A percentile compares a stretch with the other conserved stretches of the same genome.
Evolutionary conservation across 2,888 invertebrate species (phyloP).

Genomic region (Lobophora halterata): DNA sequence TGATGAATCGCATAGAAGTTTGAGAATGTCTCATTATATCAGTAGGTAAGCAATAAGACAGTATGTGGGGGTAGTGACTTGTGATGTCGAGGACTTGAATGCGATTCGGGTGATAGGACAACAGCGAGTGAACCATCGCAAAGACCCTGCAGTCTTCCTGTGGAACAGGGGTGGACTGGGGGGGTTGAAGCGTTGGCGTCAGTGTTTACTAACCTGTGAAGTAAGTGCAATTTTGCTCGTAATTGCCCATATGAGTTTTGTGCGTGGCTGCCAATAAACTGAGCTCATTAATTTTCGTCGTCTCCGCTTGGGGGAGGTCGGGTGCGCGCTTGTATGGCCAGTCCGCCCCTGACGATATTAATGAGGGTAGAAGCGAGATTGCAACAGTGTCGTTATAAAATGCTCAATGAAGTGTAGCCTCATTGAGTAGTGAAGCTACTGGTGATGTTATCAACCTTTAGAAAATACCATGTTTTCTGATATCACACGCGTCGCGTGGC

Average conservation of each 20-base stretch:
- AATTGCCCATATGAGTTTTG: constrained; percentile 81
- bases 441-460: constrained; percentile 57
- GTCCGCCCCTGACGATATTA: constrained; percentile 82
- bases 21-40: constrained; percentile 28
- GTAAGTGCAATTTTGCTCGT: constrained; percentile 81
- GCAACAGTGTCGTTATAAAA: constrained; percentile 74
- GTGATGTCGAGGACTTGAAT: constrained; percentile 53
- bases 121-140: constrained; percentile 66
- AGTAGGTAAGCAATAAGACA: constrained; percentile 33
- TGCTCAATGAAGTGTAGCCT: constrained; percentile 65
- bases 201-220: constrained; percentile 80
- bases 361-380: constrained; percentile 80
- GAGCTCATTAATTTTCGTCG: constrained; percentile 81
- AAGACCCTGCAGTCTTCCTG: constrained; percentile 79
- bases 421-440: constrained; percentile 73
- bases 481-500: constrained; percentile 3
- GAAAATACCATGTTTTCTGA: constrained; percentile 40
- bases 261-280: constrained; percentile 82
- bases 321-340: constrained; percentile 81
- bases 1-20: constrained; percentile 67
- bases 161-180: constrained; percentile 79
- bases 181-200: constrained; percentile 75
- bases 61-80: constrained; percentile 35
- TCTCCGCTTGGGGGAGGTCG: constrained; percentile 78
- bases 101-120: constrained; percentile 63